Evolutionary conservation across 2,797 vertebrate genomes (phyloP).

Genomic region (Rhinella marina): DNA sequence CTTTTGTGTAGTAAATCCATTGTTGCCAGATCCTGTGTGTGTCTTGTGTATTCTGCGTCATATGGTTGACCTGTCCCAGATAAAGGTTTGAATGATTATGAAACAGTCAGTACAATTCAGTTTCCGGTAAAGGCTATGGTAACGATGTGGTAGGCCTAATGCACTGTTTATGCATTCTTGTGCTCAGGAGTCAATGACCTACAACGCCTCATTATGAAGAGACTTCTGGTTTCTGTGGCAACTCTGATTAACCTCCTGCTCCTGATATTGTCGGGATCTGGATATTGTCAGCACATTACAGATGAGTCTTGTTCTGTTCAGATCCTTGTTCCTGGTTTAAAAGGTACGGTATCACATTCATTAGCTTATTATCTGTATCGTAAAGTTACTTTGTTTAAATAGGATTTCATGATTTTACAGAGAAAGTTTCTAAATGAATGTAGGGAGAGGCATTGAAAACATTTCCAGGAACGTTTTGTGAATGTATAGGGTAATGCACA

Average conservation of each 20-base stretch:
- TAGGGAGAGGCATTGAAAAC: too few relatives aligned
- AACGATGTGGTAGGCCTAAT: conserved; percentile 27
- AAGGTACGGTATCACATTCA: conserved; percentile 79
- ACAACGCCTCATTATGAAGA: conserved; percentile 80
- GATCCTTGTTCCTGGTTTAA: conserved; percentile 96
- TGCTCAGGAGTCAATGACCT: conserved; percentile 74
- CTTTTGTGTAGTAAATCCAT: background rate
- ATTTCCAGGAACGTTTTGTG: too few relatives aligned
- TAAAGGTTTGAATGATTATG: conserved; percentile 17
- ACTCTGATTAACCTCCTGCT: conserved; percentile 78
- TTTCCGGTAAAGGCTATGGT: conserved; percentile 18
- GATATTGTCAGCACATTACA: conserved; percentile 80
- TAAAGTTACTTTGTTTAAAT: background rate
- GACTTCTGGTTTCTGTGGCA: conserved; percentile 74
- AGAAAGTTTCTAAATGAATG: background rate
- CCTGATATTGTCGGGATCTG: conserved; percentile 77
- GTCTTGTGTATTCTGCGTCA: conserved; percentile 21
- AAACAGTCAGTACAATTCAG: background rate
- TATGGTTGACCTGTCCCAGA: background rate
- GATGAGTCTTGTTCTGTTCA: conserved; percentile 95
- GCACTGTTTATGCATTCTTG: conserved; percentile 70
- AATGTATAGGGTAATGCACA: too few relatives aligned
- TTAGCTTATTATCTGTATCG: background rate
- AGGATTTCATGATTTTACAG: background rate
- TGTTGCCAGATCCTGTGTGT: background rate